phyloP scores from a whole-genome alignment of 2,888 invertebrate genomes.

The Carterocephalus palaemon region DNA sequence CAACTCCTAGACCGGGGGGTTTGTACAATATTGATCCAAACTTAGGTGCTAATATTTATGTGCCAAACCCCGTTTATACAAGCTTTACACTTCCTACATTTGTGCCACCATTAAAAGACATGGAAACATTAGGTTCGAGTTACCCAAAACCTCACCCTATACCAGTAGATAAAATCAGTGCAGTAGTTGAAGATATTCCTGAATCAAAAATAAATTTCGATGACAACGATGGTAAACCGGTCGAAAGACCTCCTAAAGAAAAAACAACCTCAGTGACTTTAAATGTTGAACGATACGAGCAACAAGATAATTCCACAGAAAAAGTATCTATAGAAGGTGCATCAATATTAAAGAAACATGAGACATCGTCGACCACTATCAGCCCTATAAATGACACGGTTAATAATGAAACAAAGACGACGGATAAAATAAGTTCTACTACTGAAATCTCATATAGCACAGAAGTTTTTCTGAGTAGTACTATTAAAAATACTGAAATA shows the following conservation, averaged over 20 bases:
- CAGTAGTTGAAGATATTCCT: conserved; percentile 55
- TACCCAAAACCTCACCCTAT: conserved; percentile 82
- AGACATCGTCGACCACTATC: conserved; percentile 32
- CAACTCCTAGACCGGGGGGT: conserved; percentile 49
- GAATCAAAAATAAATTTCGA: conserved; percentile 39
- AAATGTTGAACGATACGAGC: conserved; percentile 60
- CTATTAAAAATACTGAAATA: conserved; percentile 31
- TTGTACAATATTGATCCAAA: conserved; percentile 54
- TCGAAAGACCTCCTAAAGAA: conserved; percentile 70
- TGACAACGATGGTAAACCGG: conserved; percentile 63
- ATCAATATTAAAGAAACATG: conserved; percentile 67
- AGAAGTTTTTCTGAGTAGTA: conserved; percentile 26
- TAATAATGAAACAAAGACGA: conserved; percentile 31
- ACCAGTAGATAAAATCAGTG: conserved; percentile 82
- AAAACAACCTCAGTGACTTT: conserved; percentile 66
- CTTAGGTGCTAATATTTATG: conserved; percentile 57
- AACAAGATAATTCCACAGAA: conserved; percentile 59
- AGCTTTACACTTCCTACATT: conserved; percentile 83
- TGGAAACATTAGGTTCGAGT: conserved; percentile 80
- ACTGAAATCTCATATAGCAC: conserved; percentile 27
- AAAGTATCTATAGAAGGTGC: conserved; percentile 65
- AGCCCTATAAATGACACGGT: conserved; percentile 31
- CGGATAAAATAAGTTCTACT: conserved; percentile 30
- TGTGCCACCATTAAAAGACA: conserved; percentile 79
- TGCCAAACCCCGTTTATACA: conserved; percentile 78